phyloP scores from a whole-genome alignment of 2,113 vertebrate genomes.

The Pungitius pungitius region DNA sequence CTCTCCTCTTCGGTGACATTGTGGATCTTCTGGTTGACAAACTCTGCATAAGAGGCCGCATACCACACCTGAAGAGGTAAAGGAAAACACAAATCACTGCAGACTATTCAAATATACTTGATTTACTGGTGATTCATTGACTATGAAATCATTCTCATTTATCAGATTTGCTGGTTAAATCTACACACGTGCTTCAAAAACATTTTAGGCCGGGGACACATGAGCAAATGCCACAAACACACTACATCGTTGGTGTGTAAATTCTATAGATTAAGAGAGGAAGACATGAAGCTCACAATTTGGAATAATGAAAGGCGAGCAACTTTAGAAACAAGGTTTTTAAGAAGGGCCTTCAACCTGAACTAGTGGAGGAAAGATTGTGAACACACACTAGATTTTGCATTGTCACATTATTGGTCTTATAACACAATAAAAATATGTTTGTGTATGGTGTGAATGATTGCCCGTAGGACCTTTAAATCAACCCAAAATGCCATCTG shows the following conservation, averaged over 20 bases:
- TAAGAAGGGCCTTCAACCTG: too few species aligned
- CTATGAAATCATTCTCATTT: background rate
- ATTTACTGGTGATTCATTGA: background rate
- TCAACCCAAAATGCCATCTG: background rate
- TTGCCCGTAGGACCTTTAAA: background rate
- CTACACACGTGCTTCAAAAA: background rate
- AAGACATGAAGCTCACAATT: too few species aligned
- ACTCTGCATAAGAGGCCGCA: slow-evolving; percentile 95
- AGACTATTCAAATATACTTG: background rate
- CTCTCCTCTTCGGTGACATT: slow-evolving; percentile 95
- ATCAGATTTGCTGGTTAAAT: background rate
- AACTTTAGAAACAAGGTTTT: too few species aligned
- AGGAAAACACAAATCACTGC: background rate
- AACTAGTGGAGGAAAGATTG: too few species aligned
- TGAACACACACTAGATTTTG: too few species aligned
- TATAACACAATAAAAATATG: too few species aligned
- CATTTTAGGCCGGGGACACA: background rate
- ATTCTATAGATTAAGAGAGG: too few species aligned
- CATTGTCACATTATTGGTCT: too few species aligned
- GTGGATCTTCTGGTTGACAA: slow-evolving; percentile 95
- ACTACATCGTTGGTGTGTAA: background rate
- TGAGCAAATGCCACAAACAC: background rate
- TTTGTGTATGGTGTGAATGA: background rate
- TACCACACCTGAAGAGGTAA: slow-evolving; percentile 92
- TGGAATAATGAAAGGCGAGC: too few species aligned